A percentile compares a stretch with the other conserved stretches of the same genome.
phyloP scores from a whole-genome alignment of 2,797 vertebrate genomes.

The Melanotaenia pygmaea region DNA sequence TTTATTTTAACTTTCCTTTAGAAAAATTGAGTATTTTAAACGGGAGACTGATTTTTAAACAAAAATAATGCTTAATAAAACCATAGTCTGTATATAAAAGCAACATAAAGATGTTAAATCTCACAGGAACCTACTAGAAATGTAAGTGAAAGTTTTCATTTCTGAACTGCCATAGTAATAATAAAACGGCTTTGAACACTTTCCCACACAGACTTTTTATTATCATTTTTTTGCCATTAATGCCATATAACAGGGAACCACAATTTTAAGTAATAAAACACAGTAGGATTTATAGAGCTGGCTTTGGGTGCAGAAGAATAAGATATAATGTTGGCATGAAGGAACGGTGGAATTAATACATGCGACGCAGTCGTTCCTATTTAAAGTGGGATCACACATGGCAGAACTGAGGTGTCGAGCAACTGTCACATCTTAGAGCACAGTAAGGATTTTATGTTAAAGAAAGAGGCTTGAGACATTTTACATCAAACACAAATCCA shows the following conservation, averaged over 20 bases:
- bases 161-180: conserved; percentile 40
- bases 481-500: no score
- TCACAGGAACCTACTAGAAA: no score
- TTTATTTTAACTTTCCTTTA: background rate
- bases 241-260: conserved; percentile 54
- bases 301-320: conserved; percentile 35
- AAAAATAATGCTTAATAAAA: background rate
- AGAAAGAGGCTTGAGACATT: conserved; percentile 6
- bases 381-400: conserved; percentile 40
- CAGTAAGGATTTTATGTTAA: background rate
- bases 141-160: no score
- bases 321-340: conserved; percentile 26
- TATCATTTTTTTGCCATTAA: conserved; percentile 46
- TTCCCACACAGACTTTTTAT: background rate
- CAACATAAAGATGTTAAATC: background rate
- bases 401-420: conserved; percentile 11
- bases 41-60: no score
- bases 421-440: background rate
- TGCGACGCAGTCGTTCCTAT: conserved; percentile 24
- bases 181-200: conserved; percentile 49
- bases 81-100: background rate
- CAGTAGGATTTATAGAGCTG: conserved; percentile 55
- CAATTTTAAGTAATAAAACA: conserved; percentile 63
- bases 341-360: conserved; percentile 33
- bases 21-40: no score